Conservation (phyloP, 2,113 vertebrate species). For the Burhinus oedicnemus region DNA sequence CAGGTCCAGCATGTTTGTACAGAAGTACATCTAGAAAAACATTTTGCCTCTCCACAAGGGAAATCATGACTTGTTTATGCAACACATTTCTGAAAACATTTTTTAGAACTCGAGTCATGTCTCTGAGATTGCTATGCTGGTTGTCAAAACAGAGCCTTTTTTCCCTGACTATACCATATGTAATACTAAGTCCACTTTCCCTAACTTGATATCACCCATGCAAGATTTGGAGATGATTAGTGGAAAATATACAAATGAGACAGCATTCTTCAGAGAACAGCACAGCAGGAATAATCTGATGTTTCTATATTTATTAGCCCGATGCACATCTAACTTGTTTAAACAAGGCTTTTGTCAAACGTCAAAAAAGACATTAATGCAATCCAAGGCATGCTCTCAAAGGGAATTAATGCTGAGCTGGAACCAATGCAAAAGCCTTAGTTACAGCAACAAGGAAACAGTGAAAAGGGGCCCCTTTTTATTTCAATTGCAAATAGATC, state of each 20-base stretch:
- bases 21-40: conserved; percentile 46
- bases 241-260: conserved; percentile 57
- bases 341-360: conserved; percentile 52
- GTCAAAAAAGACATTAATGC: not conserved
- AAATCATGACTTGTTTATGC: conserved; percentile 68
- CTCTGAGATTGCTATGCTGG: conserved; percentile 47
- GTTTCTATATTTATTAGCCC: conserved; percentile 31
- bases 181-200: conserved; percentile 41
- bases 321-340: conserved; percentile 53
- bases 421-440: not conserved
- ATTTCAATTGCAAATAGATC: not conserved
- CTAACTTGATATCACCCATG: conserved; percentile 40
- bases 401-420: conserved; percentile 52
- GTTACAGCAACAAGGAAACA: conserved; percentile 17
- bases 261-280: conserved; percentile 16
- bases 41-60: conserved; percentile 19
- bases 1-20: not conserved
- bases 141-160: conserved; percentile 69
- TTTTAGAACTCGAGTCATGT: conserved; percentile 65
- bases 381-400: conserved; percentile 46
- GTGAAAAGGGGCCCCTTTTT: not conserved
- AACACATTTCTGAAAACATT: conserved; percentile 69
- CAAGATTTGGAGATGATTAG: conserved; percentile 36
- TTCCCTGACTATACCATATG: conserved; percentile 51
- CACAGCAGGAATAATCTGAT: not conserved